Conservation (phyloP, 2,797 vertebrate species). For the Melanogrammus aeglefinus region DNA sequence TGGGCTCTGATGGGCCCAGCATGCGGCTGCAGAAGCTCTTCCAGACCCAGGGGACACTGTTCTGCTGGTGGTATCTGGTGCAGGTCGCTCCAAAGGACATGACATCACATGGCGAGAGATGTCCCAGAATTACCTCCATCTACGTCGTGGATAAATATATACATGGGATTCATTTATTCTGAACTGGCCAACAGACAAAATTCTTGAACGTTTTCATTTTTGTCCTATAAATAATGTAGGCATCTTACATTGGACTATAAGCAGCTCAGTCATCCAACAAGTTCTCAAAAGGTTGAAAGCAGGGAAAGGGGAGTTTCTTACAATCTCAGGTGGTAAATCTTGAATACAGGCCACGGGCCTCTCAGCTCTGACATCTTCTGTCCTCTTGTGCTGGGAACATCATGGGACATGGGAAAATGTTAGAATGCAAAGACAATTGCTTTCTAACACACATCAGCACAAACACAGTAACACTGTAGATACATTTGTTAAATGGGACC, state of each 20-base stretch:
- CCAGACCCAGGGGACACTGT: background rate
- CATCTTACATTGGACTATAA: background rate
- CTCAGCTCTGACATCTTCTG: too few relatives aligned
- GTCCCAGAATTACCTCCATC: background rate
- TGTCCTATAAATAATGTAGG: background rate
- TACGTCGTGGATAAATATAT: background rate
- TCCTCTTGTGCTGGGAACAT: too few relatives aligned
- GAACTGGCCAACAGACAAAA: background rate
- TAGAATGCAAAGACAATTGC: background rate
- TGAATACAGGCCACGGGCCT: too few relatives aligned
- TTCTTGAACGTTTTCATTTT: background rate
- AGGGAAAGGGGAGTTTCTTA: too few relatives aligned
- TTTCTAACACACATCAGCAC: background rate
- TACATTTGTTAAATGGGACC: background rate
- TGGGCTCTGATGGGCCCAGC: background rate
- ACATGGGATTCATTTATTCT: background rate
- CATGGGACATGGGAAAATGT: too few relatives aligned
- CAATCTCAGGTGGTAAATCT: too few relatives aligned
- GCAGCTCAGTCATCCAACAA: background rate
- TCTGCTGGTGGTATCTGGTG: background rate
- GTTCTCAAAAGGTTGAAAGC: background rate
- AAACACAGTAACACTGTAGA: too few relatives aligned
- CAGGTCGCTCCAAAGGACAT: background rate
- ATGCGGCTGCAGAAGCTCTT: background rate
- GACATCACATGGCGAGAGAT: background rate